Conservation (phyloP, 2,113 vertebrate genomes). For the Pelvicachromis taeniatus region DNA sequence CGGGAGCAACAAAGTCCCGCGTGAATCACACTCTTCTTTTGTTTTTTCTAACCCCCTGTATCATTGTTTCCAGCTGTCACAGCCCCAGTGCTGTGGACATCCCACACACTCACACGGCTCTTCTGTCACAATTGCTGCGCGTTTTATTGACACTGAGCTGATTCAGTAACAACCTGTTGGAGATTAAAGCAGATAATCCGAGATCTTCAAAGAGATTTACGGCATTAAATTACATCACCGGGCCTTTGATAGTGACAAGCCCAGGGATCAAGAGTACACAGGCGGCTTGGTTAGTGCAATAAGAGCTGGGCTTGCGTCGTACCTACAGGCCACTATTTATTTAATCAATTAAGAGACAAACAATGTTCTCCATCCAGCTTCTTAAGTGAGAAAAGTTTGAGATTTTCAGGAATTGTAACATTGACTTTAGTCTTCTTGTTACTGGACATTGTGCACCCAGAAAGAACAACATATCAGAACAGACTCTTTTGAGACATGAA, state of each 20-base stretch:
- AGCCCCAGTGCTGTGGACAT: neutral
- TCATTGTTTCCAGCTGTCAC: neutral
- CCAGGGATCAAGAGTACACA: neutral
- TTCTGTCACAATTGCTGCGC: neutral
- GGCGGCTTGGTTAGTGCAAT: neutral
- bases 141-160: neutral
- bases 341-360: neutral
- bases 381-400: rapidly evolving
- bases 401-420: neutral
- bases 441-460: neutral
- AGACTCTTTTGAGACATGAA: neutral
- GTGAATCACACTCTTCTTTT: neutral
- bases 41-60: neutral
- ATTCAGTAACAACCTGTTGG: neutral
- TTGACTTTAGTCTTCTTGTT: neutral
- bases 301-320: neutral
- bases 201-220: neutral
- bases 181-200: neutral
- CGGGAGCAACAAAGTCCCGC: rapidly evolving
- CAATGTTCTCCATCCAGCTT: neutral
- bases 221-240: neutral
- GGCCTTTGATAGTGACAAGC: neutral
- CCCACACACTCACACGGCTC: neutral
- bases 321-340: neutral
- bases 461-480: neutral